Percentiles rank a stretch among this genome's conserved stretches.
phyloP scores from a whole-genome alignment of 2,113 vertebrate species.

The Balaeniceps rex region DNA sequence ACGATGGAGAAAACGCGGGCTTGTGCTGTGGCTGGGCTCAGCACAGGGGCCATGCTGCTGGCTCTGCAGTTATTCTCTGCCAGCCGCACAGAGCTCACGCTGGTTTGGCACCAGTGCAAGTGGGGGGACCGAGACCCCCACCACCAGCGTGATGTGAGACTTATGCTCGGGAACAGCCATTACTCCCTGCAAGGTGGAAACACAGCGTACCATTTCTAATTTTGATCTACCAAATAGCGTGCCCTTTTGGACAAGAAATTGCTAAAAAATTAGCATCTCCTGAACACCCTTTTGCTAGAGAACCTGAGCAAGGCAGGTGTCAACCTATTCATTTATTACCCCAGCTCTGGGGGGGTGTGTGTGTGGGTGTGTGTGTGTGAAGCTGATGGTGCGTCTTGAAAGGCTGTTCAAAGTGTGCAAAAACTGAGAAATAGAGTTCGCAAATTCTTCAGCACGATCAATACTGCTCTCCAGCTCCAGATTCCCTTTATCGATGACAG shows the following conservation, averaged over 20 bases:
- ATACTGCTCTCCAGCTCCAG: conserved; percentile 13
- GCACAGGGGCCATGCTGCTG: not conserved
- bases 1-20: not conserved
- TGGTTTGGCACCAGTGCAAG: not conserved
- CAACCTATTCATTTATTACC: not conserved
- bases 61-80: not conserved
- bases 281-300: not conserved
- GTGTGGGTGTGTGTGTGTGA: not conserved
- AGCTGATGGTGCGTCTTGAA: not conserved
- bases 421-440: conserved; percentile 20
- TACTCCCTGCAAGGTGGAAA: not conserved
- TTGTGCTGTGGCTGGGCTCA: not conserved
- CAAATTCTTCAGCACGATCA: conserved; percentile 38
- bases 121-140: fast-evolving
- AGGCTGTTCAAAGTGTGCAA: not conserved
- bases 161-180: not conserved
- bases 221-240: fast-evolving
- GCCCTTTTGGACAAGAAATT: not conserved
- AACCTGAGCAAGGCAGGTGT: not conserved
- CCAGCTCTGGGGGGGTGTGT: not conserved
- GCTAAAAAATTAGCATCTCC: not conserved
- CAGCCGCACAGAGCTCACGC: not conserved
- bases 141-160: fast-evolving
- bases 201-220: not conserved
- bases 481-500: conserved; percentile 62